Evolutionary conservation across 1,140 invertebrate genomes (phyloP).

Genomic region (Zophobas atratus): DNA sequence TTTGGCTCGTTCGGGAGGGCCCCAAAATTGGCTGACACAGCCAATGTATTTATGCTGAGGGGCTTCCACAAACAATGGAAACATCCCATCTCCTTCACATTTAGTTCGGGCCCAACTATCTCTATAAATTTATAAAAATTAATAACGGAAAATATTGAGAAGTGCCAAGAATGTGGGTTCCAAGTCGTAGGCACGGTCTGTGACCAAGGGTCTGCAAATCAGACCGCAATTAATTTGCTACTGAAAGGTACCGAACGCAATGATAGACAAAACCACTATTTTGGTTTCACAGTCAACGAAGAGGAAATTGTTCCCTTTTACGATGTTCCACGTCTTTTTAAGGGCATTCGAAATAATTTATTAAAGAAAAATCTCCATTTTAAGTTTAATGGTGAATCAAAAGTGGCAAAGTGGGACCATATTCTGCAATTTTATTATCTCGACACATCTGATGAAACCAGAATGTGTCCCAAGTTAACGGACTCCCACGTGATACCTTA

Average conservation of each 20-base stretch:
- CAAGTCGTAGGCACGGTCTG: not conserved
- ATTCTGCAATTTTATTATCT: not conserved
- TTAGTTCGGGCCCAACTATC: constrained; percentile 4
- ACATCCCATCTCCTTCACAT: constrained; percentile 33
- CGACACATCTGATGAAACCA: not conserved
- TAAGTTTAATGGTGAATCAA: not conserved
- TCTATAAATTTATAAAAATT: constrained; percentile 2
- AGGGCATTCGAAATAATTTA: not conserved
- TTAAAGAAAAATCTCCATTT: not conserved
- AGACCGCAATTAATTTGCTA: not conserved
- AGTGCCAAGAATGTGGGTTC: not conserved
- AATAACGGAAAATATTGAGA: not conserved
- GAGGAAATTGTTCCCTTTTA: too few relatives aligned
- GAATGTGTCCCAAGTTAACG: not conserved
- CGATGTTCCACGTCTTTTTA: not conserved
- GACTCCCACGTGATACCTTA: not conserved
- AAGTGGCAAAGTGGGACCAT: not conserved
- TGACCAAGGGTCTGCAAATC: not conserved
- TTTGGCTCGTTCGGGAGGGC: not conserved
- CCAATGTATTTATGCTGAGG: constrained; percentile 27
- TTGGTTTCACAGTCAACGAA: not conserved
- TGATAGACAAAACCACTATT: not conserved
- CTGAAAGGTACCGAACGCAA: not conserved
- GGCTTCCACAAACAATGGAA: constrained; percentile 29
- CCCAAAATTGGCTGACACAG: not conserved